phyloP scores from a whole-genome alignment of 2,113 vertebrate species.

The Syrmaticus mikado region DNA sequence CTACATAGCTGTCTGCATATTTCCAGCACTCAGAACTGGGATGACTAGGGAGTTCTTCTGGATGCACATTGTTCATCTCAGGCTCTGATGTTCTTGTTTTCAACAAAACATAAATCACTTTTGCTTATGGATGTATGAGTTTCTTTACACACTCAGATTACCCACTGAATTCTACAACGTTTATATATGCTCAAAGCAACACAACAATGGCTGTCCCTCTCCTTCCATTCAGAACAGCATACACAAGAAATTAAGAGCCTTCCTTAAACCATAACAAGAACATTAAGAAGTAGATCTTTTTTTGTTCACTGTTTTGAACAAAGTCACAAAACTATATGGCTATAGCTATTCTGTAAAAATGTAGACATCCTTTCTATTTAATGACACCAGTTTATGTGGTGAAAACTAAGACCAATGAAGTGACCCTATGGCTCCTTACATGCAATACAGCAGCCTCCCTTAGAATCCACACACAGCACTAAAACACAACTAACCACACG shows the following conservation, averaged over 20 bases:
- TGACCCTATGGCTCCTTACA: not conserved
- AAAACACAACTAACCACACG: rapidly evolving
- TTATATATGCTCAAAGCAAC: rapidly evolving
- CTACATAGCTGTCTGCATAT: too few relatives aligned
- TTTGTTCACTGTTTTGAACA: not conserved
- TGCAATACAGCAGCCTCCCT: not conserved
- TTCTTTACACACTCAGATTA: not conserved
- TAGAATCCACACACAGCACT: rapidly evolving
- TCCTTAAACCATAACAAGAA: not conserved
- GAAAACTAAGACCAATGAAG: not conserved
- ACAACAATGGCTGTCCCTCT: not conserved
- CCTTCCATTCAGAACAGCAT: not conserved
- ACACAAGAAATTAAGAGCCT: not conserved
- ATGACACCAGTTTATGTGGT: not conserved
- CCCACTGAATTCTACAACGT: rapidly evolving
- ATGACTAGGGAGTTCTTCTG: not conserved
- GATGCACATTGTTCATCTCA: rapidly evolving
- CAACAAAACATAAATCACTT: not conserved
- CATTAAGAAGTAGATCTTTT: not conserved
- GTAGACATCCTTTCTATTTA: not conserved
- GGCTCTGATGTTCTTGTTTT: not conserved
- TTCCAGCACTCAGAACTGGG: not conserved
- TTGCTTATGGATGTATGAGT: not conserved
- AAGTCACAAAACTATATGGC: not conserved
- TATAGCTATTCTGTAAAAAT: not conserved